Evolutionary conservation across 1,140 invertebrate genomes (phyloP).

Genomic region (Leptopilina clavipes): DNA sequence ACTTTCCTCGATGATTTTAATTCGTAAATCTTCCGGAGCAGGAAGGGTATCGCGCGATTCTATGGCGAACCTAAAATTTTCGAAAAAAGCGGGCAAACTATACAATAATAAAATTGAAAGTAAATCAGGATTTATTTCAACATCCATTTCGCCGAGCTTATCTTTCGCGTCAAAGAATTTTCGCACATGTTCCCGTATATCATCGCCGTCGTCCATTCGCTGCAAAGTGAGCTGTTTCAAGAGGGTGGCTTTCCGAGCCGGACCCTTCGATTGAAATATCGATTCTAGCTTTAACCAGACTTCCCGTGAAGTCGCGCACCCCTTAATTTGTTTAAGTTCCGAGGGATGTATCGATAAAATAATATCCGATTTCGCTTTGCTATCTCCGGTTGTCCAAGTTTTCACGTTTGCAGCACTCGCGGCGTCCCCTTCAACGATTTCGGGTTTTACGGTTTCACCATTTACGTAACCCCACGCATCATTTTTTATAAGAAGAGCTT

Average conservation of each 20-base stretch:
- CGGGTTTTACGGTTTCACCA: background rate
- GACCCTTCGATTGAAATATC: background rate
- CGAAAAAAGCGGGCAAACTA: background rate
- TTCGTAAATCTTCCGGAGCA: background rate
- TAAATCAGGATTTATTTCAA: background rate
- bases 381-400: background rate
- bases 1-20: background rate
- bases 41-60: background rate
- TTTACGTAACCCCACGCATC: background rate
- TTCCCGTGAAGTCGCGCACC: background rate
- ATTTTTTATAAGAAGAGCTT: background rate
- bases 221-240: background rate
- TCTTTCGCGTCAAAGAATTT: background rate
- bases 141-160: background rate
- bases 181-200: background rate
- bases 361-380: background rate
- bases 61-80: background rate
- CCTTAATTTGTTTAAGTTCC: background rate
- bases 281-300: background rate
- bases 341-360: background rate
- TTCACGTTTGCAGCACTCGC: background rate
- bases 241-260: background rate
- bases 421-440: no score
- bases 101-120: background rate
- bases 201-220: background rate